Base-by-base conservation (phyloP, 2,797 vertebrate genomes). In the Urophycis tenuis region DNA sequence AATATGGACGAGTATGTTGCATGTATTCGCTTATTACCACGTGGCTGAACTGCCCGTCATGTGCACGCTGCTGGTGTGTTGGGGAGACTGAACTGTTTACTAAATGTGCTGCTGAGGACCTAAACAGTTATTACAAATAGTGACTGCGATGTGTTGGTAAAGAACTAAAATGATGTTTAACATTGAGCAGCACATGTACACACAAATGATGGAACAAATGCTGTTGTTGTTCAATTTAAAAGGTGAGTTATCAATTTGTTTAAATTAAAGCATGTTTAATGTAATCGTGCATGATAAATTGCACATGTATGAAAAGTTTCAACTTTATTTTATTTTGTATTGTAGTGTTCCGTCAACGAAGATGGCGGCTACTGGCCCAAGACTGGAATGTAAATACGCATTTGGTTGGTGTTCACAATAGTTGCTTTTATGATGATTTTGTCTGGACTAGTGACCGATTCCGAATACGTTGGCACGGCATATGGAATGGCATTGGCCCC, bases 401-500 rank as follows among this genome's bases (percentile, higher is more conserved):
- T n/a, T n/a, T n/a, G n/a, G n/a, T n/a, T n/a, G n/a, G n/a, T 15
- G 14, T 17, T 45, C 12, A 49, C 19, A 7, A 19, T 3, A 49
- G 2, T 49, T 19, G 15, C 15, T 49, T 49, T 22, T 49, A 49
- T 22, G 45, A 49, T 49, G n/a, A n/a, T n/a, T n/a, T n/a, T 41
- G 11, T 14, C 14, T 41, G 39, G 39, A 34, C 1, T 4, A 39
- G 77, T 94, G 93, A 93, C 49, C 89, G 41, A 85, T 91, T 91
- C 85, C 92, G 88, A 92, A 86, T 91, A 89, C 88, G 88, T 92
- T 93, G 93, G 93, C 32, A 35, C 83, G 49, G 70, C 69, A 33
- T 35, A 75, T 19, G 10, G 36, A 39, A 39, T 3, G 36, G 36
- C 36, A 36, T 36, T 36, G 3, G 36, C 36, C 41, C 15, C 41